These are phyloP conservation scores for Columba janthina DNA, from an alignment of 2,113 vertebrate genomes.

Conservation along the genomic window DNA sequence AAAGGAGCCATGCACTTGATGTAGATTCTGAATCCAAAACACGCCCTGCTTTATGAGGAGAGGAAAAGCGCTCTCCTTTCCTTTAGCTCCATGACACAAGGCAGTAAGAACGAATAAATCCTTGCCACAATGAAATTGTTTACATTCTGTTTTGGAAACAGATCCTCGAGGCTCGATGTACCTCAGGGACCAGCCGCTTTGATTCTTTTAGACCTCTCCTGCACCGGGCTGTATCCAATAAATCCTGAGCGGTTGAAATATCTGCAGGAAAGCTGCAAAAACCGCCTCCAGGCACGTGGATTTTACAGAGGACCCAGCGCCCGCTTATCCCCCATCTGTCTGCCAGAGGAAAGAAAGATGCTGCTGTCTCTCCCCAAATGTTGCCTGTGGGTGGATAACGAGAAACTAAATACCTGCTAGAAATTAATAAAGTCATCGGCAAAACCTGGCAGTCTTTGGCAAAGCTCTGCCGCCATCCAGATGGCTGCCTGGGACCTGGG, in stretches of 20 bases:
- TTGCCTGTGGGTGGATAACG: not conserved
- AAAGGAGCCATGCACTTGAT: slow-evolving; percentile 18
- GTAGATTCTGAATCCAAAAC: not conserved
- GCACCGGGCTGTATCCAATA: not conserved
- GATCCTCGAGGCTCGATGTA: not conserved
- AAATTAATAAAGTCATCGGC: not conserved
- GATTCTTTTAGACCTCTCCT: not conserved
- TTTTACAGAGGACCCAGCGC: not conserved
- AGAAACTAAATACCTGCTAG: not conserved
- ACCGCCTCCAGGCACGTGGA: not conserved
- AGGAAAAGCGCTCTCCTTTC: not conserved
- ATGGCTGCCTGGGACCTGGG: not conserved
- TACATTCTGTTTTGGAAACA: slow-evolving; percentile 45
- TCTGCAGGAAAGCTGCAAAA: not conserved
- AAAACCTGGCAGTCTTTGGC: not conserved
- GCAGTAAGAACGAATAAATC: not conserved
- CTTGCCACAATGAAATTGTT: slow-evolving; percentile 11
- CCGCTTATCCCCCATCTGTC: not conserved
- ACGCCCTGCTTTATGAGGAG: slow-evolving; percentile 49
- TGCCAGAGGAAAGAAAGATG: not conserved
- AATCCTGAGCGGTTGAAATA: not conserved
- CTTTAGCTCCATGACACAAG: not conserved
- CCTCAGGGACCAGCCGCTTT: not conserved
- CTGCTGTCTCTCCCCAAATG: not conserved
- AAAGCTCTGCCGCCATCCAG: not conserved